Conservation (phyloP, 2,797 vertebrate species). For the Chaenodraco wilsoni region DNA sequence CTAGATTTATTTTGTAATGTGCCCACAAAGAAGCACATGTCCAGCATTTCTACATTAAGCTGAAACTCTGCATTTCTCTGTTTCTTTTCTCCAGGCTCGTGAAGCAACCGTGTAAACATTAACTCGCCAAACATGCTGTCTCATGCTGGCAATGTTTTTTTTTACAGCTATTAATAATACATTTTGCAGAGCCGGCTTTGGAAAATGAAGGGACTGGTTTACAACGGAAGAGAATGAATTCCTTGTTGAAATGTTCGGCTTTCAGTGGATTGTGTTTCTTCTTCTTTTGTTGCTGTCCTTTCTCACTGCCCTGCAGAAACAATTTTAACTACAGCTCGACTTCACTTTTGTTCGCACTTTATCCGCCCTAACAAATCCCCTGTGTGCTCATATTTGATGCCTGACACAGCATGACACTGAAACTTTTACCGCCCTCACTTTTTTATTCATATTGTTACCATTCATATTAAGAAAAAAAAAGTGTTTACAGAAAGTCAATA, state of each 20-base stretch:
- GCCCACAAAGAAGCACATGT: not conserved
- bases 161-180: not conserved
- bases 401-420: not conserved
- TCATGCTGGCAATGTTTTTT: not conserved
- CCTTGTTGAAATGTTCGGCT: constrained; percentile 26
- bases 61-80: not conserved
- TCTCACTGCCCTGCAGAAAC: constrained; percentile 15
- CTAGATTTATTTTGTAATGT: not conserved
- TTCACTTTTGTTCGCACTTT: constrained; percentile 19
- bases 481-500: not conserved
- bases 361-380: not conserved
- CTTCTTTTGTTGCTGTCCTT: constrained; percentile 26
- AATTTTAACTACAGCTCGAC: not conserved
- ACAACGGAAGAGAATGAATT: constrained; percentile 23
- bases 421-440: not conserved
- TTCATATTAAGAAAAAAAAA: not conserved
- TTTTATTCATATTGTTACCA: not conserved
- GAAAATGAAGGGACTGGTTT: not conserved
- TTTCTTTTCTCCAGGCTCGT: not conserved
- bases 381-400: not conserved
- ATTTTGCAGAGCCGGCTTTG: not conserved
- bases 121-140: not conserved
- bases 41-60: not conserved
- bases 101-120: not conserved
- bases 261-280: constrained; percentile 32